Evolutionary conservation across 2,888 invertebrate species (phyloP).

Genomic region (Drosophila kambysellisi): DNA sequence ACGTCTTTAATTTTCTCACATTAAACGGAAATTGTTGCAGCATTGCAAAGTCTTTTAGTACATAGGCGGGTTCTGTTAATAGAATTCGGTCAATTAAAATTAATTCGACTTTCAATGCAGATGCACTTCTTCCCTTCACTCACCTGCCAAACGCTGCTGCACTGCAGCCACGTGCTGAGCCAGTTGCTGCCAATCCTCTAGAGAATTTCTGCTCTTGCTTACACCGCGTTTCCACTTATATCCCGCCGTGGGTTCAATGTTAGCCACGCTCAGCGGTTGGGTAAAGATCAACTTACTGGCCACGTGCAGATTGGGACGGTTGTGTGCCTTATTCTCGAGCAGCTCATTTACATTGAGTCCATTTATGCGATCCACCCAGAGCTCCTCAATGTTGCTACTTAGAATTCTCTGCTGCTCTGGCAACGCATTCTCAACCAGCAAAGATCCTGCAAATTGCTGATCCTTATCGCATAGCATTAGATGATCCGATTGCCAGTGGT

Average conservation of each 20-base stretch:
- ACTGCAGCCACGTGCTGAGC: conserved; percentile 53
- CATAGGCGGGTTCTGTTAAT: conserved; percentile 45
- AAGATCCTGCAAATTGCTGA: conserved; percentile 72
- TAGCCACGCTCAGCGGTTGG: conserved; percentile 64
- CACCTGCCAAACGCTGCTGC: conserved; percentile 58
- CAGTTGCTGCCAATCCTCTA: conserved; percentile 44
- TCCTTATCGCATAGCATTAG: conserved; percentile 79
- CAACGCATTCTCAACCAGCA: conserved; percentile 70
- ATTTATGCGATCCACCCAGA: conserved; percentile 78
- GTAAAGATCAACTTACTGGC: conserved; percentile 74
- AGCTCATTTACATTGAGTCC: conserved; percentile 77
- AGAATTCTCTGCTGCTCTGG: conserved; percentile 65
- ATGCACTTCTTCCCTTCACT: not conserved
- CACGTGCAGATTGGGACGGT: conserved; percentile 74
- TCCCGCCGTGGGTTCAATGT: conserved; percentile 54
- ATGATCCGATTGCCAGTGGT: conserved; percentile 83
- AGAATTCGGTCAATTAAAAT: not conserved
- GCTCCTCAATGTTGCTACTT: conserved; percentile 75
- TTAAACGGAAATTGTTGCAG: conserved; percentile 69
- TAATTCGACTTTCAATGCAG: not conserved
- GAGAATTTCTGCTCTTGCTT: conserved; percentile 1
- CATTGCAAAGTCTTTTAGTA: conserved; percentile 76
- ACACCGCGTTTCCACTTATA: conserved; percentile 46
- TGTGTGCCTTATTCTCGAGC: conserved; percentile 60
- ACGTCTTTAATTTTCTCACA: conserved; percentile 55